Evolutionary conservation across 2,888 invertebrate species (phyloP).

Genomic region (Agapostemon virescens): DNA sequence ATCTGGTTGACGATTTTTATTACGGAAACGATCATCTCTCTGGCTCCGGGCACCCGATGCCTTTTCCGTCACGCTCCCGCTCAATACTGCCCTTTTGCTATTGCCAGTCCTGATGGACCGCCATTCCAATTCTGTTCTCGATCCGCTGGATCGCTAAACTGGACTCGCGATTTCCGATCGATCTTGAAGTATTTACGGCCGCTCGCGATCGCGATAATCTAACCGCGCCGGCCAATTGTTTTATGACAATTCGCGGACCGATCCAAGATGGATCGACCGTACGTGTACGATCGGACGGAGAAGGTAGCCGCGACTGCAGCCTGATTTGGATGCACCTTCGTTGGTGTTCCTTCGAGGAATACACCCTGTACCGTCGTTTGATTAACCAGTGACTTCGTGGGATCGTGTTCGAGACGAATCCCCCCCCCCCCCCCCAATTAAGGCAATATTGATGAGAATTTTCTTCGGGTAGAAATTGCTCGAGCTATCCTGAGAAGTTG

Average conservation of each 20-base stretch:
- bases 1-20: slow-evolving; percentile 80
- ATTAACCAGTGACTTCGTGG: neutral
- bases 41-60: slow-evolving; percentile 33
- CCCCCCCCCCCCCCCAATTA: slow-evolving; percentile 58
- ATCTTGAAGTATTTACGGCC: slow-evolving; percentile 68
- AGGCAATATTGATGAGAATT: slow-evolving; percentile 4
- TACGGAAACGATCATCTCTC: slow-evolving; percentile 73
- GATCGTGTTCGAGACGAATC: slow-evolving; percentile 36
- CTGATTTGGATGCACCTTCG: slow-evolving; percentile 39
- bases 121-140: slow-evolving; percentile 58
- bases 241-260: slow-evolving; percentile 55
- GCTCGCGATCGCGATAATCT: slow-evolving; percentile 52
- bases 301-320: slow-evolving; percentile 4
- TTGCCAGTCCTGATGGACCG: slow-evolving; percentile 50
- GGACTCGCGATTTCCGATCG: slow-evolving; percentile 67
- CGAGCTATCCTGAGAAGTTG: slow-evolving; percentile 3
- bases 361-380: neutral
- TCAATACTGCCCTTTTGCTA: slow-evolving; percentile 21
- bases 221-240: slow-evolving; percentile 51
- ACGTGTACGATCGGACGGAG: neutral
- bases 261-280: slow-evolving; percentile 17
- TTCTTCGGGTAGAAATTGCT: slow-evolving; percentile 6
- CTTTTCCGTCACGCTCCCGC: slow-evolving; percentile 44
- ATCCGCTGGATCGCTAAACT: slow-evolving; percentile 41
- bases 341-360: slow-evolving; percentile 21